Base-by-base conservation (phyloP, 1,140 invertebrate genomes). In the Drosophila ananassae region DNA sequence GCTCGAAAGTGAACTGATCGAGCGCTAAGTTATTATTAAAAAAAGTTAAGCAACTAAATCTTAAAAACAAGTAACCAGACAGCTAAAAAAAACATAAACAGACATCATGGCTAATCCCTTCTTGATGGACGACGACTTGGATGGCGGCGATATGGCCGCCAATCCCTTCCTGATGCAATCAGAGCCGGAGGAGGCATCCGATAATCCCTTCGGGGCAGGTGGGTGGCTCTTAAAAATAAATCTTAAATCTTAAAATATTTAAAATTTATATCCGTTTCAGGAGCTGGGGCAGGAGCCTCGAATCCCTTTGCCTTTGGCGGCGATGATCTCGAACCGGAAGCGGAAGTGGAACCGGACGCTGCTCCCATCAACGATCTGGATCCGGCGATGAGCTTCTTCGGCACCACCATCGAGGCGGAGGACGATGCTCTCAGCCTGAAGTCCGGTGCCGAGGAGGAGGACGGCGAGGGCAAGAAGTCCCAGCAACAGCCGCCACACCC, bases 61-160 rank as follows among this genome's bases (percentile, higher is more conserved):
- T 28, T 21, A 66, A 17, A 59, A 21, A 24, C 7, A 12, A 39
- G 12, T 0, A 1, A 13, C 6, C 50, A 72, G 39, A 39, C 54
- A 44, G 54, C 28, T 25, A 21, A 54, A 24, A 41, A n/a, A 32
- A 55, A 9, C 48, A 46, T 22, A 92, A 80, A 74, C 48, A 7
- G 22, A 8, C 25, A 8, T 92, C 89, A 95, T 94, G 93, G 96
- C 95, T 78, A 97, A 97, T 93, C 96, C 96, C 13, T 97, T 97
- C 91, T 92, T 96, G 54, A 96, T 96, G 92, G 93, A 94, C 84
- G 94, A 93, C 63, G 95, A 96, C 76, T 93, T 94, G 74, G 83
- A 85, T 22, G 78, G 92, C 7, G 90, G 91, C 46, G 84, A 93
- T 51, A 68, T 84, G n/a, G 79, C 89, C 12, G 95, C 95, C 61